phyloP scores from a whole-genome alignment of 2,888 invertebrate species.

The Cataglyphis altisquamis region DNA sequence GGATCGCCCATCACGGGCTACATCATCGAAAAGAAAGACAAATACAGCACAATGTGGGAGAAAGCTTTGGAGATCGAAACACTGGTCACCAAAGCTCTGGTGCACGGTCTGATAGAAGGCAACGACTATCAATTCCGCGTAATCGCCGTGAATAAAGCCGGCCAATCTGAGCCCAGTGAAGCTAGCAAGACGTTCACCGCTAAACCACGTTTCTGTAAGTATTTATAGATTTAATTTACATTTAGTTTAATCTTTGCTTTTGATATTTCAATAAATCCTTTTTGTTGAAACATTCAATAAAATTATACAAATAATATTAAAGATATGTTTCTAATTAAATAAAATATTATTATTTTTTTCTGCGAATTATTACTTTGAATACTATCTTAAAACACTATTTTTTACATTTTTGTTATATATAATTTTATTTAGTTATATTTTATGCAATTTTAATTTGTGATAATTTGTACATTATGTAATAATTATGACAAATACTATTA shows the following conservation, averaged over 20 bases:
- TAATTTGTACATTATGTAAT: constrained; percentile 5
- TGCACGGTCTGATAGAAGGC: constrained; percentile 97
- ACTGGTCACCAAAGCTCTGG: constrained; percentile 91
- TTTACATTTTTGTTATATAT: neutral
- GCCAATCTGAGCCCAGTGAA: constrained; percentile 96
- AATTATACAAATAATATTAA: constrained; percentile 5
- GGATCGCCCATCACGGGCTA: constrained; percentile 98
- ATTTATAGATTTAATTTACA: constrained; percentile 18
- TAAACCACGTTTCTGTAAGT: constrained; percentile 93
- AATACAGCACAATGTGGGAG: constrained; percentile 97
- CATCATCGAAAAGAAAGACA: constrained; percentile 96
- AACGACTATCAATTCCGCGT: constrained; percentile 99
- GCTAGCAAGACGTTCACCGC: constrained; percentile 94
- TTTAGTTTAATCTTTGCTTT: neutral
- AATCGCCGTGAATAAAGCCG: constrained; percentile 97
- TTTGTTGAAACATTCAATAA: neutral
- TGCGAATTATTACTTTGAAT: neutral
- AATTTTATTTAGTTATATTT: neutral
- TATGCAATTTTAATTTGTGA: neutral
- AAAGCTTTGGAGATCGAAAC: constrained; percentile 95
- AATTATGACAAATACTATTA: neutral
- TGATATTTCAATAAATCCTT: neutral
- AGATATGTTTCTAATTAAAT: too few species aligned
- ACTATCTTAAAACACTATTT: neutral
- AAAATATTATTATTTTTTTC: neutral